These are phyloP conservation scores for Macrobrachium rosenbergii DNA, from an alignment of 1,140 invertebrate genomes.

Conservation along the genomic window DNA sequence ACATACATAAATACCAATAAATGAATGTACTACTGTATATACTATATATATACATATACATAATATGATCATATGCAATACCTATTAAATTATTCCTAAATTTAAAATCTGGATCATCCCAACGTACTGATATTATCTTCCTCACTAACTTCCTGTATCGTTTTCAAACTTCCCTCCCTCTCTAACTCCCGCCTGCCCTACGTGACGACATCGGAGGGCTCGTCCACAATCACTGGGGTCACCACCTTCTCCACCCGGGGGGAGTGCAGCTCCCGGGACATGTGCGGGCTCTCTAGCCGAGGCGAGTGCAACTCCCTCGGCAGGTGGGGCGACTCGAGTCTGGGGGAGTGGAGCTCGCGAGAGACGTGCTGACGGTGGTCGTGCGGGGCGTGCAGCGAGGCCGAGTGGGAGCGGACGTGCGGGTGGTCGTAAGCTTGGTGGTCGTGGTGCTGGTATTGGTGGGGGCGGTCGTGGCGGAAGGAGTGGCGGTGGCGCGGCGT, in stretches of 20 bases:
- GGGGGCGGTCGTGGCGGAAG: conserved; percentile 60
- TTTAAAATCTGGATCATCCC: background rate
- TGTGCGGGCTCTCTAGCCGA: conserved; percentile 50
- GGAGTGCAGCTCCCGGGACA: conserved; percentile 48
- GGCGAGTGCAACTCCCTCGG: conserved; percentile 56
- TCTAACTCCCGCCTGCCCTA: conserved; percentile 28
- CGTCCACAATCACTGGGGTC: conserved; percentile 45
- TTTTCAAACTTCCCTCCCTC: conserved; percentile 15
- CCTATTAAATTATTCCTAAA: no score
- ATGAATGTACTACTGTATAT: no score
- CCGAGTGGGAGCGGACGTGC: conserved; percentile 58
- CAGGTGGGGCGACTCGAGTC: conserved; percentile 50
- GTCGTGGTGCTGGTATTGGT: conserved; percentile 58
- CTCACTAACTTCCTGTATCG: conserved; percentile 48
- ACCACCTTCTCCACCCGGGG: conserved; percentile 45
- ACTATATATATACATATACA: no score
- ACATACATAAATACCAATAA: no score
- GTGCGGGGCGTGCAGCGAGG: conserved; percentile 55
- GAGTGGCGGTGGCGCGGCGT: conserved; percentile 57
- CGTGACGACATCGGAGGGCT: conserved; percentile 39
- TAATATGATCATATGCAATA: no score
- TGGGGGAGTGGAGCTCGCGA: conserved; percentile 53
- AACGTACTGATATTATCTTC: background rate
- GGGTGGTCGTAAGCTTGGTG: conserved; percentile 52
- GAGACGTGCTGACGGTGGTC: conserved; percentile 58